These are phyloP conservation scores for Pteronotus mesoamericanus DNA, from an alignment of 2,797 vertebrate species.

Conservation along the genomic window DNA sequence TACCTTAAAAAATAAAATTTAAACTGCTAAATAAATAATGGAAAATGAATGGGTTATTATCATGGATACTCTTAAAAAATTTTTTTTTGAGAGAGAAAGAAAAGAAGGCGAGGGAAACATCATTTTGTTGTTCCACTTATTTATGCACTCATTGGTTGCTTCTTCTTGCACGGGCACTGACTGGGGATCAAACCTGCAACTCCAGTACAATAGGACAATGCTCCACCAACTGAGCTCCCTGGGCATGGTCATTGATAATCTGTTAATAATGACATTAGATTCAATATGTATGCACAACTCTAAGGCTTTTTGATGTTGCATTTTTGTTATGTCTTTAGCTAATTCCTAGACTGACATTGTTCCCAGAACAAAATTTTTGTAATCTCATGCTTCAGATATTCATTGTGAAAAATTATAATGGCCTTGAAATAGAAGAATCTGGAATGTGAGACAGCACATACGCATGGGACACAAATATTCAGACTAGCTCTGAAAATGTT, in stretches of 20 bases:
- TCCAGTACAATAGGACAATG: neutral
- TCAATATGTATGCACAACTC: neutral
- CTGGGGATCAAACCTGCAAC: neutral
- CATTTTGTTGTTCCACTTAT: neutral
- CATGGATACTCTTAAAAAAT: neutral
- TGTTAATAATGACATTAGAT: neutral
- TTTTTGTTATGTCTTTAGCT: conserved; percentile 43
- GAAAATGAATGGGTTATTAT: neutral
- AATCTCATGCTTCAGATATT: conserved; percentile 10
- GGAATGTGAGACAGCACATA: neutral
- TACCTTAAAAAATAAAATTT: neutral
- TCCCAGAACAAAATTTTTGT: neutral
- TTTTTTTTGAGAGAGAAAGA: neutral
- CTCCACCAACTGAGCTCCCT: neutral
- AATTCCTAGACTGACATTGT: neutral
- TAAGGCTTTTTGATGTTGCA: neutral
- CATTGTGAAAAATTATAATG: neutral
- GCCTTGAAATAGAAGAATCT: conserved; percentile 1
- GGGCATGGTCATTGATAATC: neutral
- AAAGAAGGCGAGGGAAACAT: neutral
- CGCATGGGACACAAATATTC: neutral
- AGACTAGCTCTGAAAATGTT: conserved; percentile 21
- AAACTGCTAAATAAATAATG: neutral
- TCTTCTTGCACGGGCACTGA: neutral
- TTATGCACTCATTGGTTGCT: neutral